phyloP scores from a whole-genome alignment of 2,113 vertebrate genomes.

The Odontesthes bonariensis region DNA sequence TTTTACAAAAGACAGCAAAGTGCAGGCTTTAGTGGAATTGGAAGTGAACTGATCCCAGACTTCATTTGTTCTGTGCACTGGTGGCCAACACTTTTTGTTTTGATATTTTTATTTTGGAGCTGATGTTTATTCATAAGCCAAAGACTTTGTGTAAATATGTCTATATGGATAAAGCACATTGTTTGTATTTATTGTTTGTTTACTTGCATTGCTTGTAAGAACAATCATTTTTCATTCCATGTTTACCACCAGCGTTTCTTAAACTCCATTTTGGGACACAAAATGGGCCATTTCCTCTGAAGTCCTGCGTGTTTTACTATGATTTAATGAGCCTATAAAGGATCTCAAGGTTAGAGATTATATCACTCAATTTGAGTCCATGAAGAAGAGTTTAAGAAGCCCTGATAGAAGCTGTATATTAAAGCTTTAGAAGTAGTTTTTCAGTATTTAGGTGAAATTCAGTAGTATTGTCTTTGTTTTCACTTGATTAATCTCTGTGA shows the following conservation, averaged over 20 bases:
- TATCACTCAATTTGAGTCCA: slow-evolving; percentile 44
- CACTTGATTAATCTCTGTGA: slow-evolving; percentile 83
- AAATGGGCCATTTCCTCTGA: slow-evolving; percentile 34
- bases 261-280: slow-evolving; percentile 36
- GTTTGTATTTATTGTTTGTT: slow-evolving; percentile 99
- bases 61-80: slow-evolving; percentile 85
- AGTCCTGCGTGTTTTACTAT: slow-evolving; percentile 9
- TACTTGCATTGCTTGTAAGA: slow-evolving; percentile 96
- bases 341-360: slow-evolving; percentile 23
- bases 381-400: slow-evolving; percentile 67
- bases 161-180: slow-evolving; percentile 97
- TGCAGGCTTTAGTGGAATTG: slow-evolving; percentile 47
- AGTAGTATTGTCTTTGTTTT: slow-evolving; percentile 89
- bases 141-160: slow-evolving; percentile 99
- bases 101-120: slow-evolving; percentile 83
- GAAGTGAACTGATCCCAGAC: slow-evolving; percentile 68
- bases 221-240: slow-evolving; percentile 86
- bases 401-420: slow-evolving; percentile 76
- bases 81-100: slow-evolving; percentile 89
- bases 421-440: slow-evolving; percentile 90
- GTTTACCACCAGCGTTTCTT: slow-evolving; percentile 83
- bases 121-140: slow-evolving; percentile 97
- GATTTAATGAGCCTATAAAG: slow-evolving; percentile 20
- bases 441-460: slow-evolving; percentile 88
- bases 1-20: not conserved